phyloP scores from a whole-genome alignment of 2,888 invertebrate genomes.

The Sussaba pulchella region DNA sequence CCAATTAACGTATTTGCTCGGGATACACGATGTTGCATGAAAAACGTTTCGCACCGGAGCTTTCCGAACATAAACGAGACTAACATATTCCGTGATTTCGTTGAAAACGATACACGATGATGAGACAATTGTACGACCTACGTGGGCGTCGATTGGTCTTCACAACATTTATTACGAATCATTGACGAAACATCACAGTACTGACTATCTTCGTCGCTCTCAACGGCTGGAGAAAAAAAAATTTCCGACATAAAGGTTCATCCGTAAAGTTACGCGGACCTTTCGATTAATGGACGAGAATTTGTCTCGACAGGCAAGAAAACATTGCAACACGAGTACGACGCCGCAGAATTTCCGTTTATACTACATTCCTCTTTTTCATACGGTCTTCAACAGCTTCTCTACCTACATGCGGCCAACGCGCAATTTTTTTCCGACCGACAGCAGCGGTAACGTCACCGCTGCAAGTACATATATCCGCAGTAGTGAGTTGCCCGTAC shows the following conservation, averaged over 20 bases:
- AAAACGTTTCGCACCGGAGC: too few species aligned
- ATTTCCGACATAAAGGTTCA: neutral
- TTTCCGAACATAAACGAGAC: too few species aligned
- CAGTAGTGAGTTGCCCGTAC: conserved; percentile 10
- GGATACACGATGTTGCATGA: too few species aligned
- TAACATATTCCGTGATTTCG: too few species aligned
- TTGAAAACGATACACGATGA: too few species aligned
- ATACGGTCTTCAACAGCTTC: neutral
- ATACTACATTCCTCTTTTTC: conserved; percentile 15
- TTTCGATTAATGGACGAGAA: conserved; percentile 51
- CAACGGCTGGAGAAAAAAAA: neutral
- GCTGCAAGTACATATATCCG: neutral
- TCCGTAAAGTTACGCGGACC: conserved; percentile 33
- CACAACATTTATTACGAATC: too few species aligned
- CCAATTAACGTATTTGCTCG: too few species aligned
- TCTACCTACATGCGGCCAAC: conserved; percentile 4
- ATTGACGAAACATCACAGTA: neutral
- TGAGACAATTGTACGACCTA: too few species aligned
- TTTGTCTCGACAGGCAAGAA: conserved; percentile 37
- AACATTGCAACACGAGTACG: conserved; percentile 36
- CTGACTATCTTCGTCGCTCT: neutral
- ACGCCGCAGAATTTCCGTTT: conserved; percentile 57
- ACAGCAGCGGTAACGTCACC: neutral
- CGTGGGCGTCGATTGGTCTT: too few species aligned
- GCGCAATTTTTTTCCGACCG: conserved; percentile 2